A percentile compares a stretch with the other conserved stretches of the same genome.
phyloP scores from a whole-genome alignment of 2,797 vertebrate genomes.

The Erethizon dorsatum region DNA sequence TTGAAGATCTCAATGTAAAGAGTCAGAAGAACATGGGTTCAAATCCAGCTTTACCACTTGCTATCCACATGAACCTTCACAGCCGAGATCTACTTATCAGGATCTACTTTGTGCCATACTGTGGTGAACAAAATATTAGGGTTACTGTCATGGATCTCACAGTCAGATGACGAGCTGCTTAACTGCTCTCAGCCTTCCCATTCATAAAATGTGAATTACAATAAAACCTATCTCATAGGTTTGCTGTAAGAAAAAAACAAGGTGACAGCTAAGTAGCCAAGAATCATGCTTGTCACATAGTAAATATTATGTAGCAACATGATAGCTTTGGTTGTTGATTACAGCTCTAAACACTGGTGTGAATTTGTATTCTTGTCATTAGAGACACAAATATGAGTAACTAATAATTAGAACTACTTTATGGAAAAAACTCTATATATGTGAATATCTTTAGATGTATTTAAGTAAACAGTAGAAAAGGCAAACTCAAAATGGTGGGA shows the following conservation, averaged over 20 bases:
- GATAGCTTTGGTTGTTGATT: not conserved
- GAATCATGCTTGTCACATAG: not conserved
- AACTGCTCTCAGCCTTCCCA: not conserved
- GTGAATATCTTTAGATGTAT: not conserved
- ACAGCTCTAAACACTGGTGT: conserved; percentile 5
- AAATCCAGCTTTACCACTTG: not conserved
- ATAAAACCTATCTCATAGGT: not conserved
- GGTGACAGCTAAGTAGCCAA: not conserved
- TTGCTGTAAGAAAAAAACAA: conserved; percentile 7
- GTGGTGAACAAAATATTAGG: not conserved
- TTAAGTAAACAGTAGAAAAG: conserved; percentile 23
- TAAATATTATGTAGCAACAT: not conserved
- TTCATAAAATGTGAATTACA: not conserved
- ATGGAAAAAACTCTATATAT: not conserved
- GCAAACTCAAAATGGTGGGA: not conserved
- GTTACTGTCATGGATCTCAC: not conserved
- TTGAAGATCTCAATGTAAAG: not conserved
- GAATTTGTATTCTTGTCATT: not conserved
- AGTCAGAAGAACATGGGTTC: not conserved
- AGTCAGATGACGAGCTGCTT: not conserved
- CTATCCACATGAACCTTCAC: not conserved
- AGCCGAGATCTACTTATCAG: not conserved
- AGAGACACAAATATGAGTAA: not conserved
- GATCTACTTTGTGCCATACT: not conserved
- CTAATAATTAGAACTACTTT: not conserved